These are phyloP conservation scores for Sphaeridia pumilis DNA, from an alignment of 2,888 invertebrate species.

Conservation along the genomic window DNA sequence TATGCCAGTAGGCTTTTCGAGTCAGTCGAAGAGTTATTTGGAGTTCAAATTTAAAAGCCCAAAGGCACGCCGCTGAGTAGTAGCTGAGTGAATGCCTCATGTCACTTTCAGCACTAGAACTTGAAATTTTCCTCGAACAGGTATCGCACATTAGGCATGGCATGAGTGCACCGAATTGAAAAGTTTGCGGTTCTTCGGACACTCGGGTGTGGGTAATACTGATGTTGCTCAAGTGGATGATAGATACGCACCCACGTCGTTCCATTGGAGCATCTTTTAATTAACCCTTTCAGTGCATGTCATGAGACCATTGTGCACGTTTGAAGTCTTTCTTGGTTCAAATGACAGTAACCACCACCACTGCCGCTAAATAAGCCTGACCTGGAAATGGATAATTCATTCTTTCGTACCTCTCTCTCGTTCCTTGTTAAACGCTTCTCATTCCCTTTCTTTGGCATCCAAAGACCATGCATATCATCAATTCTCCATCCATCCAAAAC, in stretches of 20 bases:
- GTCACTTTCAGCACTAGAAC: no score
- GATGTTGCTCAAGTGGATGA: background rate
- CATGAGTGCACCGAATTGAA: no score
- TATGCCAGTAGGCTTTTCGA: no score
- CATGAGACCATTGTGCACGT: background rate
- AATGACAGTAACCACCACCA: background rate
- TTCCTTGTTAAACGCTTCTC: slow-evolving; percentile 1
- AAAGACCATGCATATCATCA: background rate
- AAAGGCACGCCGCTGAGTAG: no score
- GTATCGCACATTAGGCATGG: no score
- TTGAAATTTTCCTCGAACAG: no score
- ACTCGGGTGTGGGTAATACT: no score
- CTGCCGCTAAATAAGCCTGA: background rate
- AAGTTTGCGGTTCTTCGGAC: no score
- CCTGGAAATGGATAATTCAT: slow-evolving; percentile 3
- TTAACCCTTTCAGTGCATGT: background rate
- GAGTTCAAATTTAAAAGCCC: no score
- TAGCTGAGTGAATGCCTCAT: no score
- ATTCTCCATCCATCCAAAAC: background rate
- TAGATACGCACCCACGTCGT: background rate
- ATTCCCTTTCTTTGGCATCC: background rate
- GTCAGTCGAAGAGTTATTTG: no score
- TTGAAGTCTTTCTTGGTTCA: background rate
- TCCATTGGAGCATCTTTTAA: background rate
- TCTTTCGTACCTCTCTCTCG: background rate